phyloP scores from a whole-genome alignment of 2,113 vertebrate genomes.

The Leucoraja erinaceus region DNA sequence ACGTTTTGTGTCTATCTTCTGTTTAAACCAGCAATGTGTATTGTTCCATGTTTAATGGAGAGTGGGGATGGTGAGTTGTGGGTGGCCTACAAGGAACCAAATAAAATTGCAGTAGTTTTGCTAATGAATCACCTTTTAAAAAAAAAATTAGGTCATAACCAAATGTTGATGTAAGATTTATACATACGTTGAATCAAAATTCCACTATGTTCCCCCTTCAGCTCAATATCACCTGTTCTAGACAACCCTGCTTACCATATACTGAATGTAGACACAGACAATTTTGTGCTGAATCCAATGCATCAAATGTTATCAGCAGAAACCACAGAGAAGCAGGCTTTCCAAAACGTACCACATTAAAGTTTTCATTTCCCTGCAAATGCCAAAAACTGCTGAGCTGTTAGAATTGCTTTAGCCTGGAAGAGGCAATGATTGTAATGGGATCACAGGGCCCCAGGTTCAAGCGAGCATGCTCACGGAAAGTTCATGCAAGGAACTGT shows the following conservation, averaged over 20 bases:
- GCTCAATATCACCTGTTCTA: not conserved
- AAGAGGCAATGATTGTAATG: not conserved
- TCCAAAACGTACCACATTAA: not conserved
- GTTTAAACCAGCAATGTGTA: too few species aligned
- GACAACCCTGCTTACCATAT: not conserved
- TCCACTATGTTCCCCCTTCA: not conserved
- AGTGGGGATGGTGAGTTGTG: not conserved
- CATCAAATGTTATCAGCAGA: not conserved
- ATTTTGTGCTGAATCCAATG: not conserved
- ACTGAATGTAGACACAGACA: too few species aligned
- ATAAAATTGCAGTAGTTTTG: not conserved
- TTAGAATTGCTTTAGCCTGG: not conserved
- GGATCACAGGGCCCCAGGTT: not conserved
- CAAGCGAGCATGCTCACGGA: not conserved
- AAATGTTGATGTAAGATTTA: not conserved
- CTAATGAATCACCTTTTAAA: not conserved
- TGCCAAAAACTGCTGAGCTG: not conserved
- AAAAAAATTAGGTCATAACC: not conserved
- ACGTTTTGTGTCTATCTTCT: too few species aligned
- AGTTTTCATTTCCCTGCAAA: not conserved
- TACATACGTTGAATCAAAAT: not conserved
- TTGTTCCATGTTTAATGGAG: not conserved
- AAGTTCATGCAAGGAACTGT: not conserved
- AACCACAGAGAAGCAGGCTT: not conserved
- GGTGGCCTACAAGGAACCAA: too few species aligned